phyloP scores from a whole-genome alignment of 2,113 vertebrate species.

The Cochlearius cochlearius region DNA sequence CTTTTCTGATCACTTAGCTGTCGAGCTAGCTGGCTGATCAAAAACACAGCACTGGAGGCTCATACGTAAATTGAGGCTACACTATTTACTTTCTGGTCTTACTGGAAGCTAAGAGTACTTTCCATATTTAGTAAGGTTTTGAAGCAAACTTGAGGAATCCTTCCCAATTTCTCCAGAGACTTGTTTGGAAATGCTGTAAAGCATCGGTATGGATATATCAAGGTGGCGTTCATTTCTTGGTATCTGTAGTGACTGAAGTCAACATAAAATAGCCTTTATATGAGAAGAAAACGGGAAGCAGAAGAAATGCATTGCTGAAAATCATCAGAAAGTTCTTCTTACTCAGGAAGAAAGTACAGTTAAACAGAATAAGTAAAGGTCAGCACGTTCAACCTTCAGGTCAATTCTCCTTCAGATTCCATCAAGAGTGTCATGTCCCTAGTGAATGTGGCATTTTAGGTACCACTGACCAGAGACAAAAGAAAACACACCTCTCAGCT shows the following conservation, averaged over 20 bases:
- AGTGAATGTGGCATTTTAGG: neutral
- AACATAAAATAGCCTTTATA: neutral
- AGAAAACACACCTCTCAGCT: neutral
- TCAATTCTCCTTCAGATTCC: neutral
- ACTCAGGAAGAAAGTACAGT: neutral
- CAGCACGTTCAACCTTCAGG: neutral
- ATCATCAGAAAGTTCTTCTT: neutral
- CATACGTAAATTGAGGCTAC: neutral
- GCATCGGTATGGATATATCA: neutral
- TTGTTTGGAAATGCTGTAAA: neutral
- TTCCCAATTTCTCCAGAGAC: neutral
- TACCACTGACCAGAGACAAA: neutral
- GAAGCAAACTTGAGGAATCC: neutral
- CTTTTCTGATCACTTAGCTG: neutral
- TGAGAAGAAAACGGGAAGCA: neutral
- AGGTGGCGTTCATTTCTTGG: neutral
- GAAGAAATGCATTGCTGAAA: neutral
- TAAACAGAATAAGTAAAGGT: neutral
- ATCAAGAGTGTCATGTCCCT: neutral
- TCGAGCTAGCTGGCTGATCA: neutral
- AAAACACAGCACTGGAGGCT: neutral
- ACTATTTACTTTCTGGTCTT: neutral
- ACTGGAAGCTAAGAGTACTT: neutral
- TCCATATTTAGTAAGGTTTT: neutral
- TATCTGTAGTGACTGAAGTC: neutral